These are phyloP conservation scores for Diarsia mendica DNA, from an alignment of 2,888 invertebrate species.

Conservation along the genomic window DNA sequence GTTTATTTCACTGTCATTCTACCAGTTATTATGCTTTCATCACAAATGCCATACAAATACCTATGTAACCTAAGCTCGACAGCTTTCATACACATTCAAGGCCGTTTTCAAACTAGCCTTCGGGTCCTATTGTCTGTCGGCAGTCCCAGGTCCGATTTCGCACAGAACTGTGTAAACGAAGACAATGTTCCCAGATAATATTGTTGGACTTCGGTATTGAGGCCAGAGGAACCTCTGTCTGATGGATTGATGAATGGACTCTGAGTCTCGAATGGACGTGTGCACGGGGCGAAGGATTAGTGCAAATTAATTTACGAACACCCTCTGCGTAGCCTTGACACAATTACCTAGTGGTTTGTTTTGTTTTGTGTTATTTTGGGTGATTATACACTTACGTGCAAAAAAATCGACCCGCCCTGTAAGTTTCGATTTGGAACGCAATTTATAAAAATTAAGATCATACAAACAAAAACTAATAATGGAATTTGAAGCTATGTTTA, in stretches of 20 bases:
- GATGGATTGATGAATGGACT: slow-evolving; percentile 40
- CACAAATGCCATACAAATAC: background rate
- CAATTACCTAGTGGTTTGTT: background rate
- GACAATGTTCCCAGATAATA: slow-evolving; percentile 61
- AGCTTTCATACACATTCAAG: slow-evolving; percentile 23
- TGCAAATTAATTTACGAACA: slow-evolving; percentile 38
- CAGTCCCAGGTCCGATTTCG: slow-evolving; percentile 46
- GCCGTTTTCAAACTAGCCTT: slow-evolving; percentile 16
- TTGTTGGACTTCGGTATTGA: slow-evolving; percentile 51
- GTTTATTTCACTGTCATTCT: background rate
- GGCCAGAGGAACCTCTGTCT: slow-evolving; percentile 1
- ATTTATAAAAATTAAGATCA: no score
- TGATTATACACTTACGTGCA: no score
- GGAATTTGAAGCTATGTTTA: no score
- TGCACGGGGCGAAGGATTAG: slow-evolving; percentile 34
- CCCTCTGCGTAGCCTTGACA: slow-evolving; percentile 33
- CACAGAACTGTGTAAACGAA: slow-evolving; percentile 33
- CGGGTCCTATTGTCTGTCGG: slow-evolving; percentile 5
- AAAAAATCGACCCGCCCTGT: no score
- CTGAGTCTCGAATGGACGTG: slow-evolving; percentile 24
- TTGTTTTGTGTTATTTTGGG: background rate
- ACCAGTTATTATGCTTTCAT: background rate
- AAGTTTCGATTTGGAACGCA: no score
- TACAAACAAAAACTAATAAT: no score
- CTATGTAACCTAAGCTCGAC: background rate